Percentiles rank a stretch among this genome's conserved stretches.
phyloP scores from a whole-genome alignment of 2,113 vertebrate genomes.

The Rhipidura dahli region DNA sequence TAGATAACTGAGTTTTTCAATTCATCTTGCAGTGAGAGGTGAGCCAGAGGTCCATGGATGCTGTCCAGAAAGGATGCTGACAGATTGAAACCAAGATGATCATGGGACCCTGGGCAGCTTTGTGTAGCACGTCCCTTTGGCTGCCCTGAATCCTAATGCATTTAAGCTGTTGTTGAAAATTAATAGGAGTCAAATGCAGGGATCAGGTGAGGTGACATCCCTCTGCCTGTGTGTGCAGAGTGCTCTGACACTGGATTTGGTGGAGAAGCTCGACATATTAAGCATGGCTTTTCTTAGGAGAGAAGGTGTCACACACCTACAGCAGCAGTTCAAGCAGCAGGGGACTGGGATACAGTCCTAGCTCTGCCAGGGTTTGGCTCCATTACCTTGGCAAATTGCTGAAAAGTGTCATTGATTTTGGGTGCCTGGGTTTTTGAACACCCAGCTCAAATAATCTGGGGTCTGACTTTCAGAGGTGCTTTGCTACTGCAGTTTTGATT shows the following conservation, averaged over 20 bases:
- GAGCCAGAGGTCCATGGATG: not conserved
- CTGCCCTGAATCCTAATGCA: not conserved
- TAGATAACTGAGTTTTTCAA: not conserved
- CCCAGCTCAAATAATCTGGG: not conserved
- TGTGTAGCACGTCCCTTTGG: accelerated
- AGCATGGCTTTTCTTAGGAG: not conserved
- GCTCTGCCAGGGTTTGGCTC: constrained; percentile 2
- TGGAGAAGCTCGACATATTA: not conserved
- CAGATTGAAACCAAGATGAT: not conserved
- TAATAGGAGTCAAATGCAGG: not conserved
- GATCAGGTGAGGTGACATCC: not conserved
- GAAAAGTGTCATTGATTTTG: not conserved
- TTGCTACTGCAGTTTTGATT: not conserved
- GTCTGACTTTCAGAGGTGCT: not conserved
- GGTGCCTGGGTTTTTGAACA: not conserved
- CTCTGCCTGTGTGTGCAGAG: not conserved
- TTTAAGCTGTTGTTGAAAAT: not conserved
- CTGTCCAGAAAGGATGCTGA: not conserved
- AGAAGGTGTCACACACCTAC: not conserved
- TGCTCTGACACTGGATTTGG: not conserved
- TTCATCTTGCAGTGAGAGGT: not conserved
- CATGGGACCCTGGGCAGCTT: not conserved
- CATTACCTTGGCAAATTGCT: constrained; percentile 29
- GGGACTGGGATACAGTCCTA: not conserved
- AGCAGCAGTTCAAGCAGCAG: not conserved